phyloP scores from a whole-genome alignment of 2,113 vertebrate species.

The Cacatua alba region DNA sequence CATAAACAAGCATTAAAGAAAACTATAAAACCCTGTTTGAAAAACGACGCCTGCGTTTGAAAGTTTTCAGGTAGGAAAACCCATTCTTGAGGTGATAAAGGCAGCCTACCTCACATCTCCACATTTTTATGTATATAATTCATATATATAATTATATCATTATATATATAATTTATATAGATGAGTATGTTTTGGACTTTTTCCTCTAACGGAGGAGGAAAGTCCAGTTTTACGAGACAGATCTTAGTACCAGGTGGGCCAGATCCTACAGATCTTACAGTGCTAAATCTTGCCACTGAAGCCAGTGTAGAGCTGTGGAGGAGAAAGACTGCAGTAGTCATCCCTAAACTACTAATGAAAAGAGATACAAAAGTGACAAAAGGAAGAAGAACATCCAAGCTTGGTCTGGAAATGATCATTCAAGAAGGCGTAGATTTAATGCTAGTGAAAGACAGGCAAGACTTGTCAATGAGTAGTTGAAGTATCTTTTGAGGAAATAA shows the following conservation, averaged over 20 bases:
- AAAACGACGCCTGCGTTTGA: slow-evolving; percentile 46
- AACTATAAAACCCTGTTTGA: slow-evolving; percentile 55
- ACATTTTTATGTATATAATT: slow-evolving; percentile 35
- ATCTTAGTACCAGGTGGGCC: not conserved
- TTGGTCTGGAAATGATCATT: not conserved
- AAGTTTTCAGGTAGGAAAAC: slow-evolving; percentile 60
- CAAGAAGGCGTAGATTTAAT: not conserved
- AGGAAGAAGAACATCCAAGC: not conserved
- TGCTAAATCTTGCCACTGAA: not conserved
- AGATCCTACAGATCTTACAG: not conserved
- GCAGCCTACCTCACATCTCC: not conserved
- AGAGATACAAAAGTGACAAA: not conserved
- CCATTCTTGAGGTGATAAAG: slow-evolving; percentile 59
- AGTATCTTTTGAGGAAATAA: not conserved
- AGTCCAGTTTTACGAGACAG: not conserved
- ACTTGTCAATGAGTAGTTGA: not conserved
- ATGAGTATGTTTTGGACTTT: not conserved
- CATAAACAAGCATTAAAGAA: slow-evolving; percentile 40
- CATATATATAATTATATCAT: slow-evolving; percentile 28
- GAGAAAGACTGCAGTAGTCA: slow-evolving; percentile 13
- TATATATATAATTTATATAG: slow-evolving; percentile 62
- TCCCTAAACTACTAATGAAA: not conserved
- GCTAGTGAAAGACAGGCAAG: slow-evolving; percentile 13
- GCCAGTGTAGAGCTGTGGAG: not conserved
- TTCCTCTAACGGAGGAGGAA: slow-evolving; percentile 30